Evolutionary conservation across 2,888 invertebrate species (phyloP).

Genomic region (Hetaerina titia): DNA sequence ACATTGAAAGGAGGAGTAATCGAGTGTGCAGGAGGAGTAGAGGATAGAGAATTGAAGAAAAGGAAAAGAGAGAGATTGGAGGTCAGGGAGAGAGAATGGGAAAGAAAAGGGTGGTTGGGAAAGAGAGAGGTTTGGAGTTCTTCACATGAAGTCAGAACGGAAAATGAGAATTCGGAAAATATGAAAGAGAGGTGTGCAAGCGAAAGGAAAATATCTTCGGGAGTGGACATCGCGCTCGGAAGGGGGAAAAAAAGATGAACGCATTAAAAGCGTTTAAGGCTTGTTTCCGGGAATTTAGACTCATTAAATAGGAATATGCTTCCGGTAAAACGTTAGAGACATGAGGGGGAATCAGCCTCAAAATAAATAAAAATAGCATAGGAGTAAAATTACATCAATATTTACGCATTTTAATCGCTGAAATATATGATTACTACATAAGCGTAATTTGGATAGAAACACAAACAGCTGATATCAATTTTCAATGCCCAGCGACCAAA

Average conservation of each 20-base stretch:
- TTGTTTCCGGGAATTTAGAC: neutral
- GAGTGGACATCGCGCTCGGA: neutral
- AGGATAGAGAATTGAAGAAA: neutral
- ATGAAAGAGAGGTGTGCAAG: neutral
- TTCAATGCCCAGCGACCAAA: no score
- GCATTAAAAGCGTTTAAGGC: neutral
- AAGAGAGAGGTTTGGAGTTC: neutral
- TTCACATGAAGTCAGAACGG: neutral
- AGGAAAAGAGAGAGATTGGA: neutral
- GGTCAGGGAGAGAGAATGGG: neutral
- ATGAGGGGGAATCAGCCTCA: no score
- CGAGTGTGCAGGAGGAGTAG: neutral
- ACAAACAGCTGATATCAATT: no score
- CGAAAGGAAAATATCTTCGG: neutral
- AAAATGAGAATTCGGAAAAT: neutral
- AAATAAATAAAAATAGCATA: no score
- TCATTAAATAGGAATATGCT: neutral
- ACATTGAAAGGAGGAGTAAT: neutral
- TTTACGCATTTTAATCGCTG: no score
- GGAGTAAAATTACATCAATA: no score
- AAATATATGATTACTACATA: no score
- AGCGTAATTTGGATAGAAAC: no score
- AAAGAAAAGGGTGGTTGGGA: neutral
- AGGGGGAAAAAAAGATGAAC: neutral
- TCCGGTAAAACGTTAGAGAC: no score